A percentile compares a stretch with the other conserved stretches of the same genome.
These are phyloP conservation scores for Stegastes partitus DNA, from an alignment of 2,113 vertebrate species.

Conservation along the genomic window DNA sequence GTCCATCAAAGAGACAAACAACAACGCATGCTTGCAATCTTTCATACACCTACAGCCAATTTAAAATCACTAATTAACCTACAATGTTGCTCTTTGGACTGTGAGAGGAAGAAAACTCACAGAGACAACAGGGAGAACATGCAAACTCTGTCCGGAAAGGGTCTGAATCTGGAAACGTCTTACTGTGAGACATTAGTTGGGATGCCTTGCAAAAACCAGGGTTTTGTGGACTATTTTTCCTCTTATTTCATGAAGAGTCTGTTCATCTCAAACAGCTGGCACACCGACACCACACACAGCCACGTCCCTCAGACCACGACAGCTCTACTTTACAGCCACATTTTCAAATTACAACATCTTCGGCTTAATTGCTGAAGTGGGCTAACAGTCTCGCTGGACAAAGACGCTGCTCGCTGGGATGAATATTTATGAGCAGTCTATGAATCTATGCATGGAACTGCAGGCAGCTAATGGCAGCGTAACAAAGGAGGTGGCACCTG, in stretches of 20 bases:
- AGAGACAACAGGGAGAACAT: neutral
- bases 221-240: too few species aligned
- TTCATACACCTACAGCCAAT: too few species aligned
- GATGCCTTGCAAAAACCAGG: too few species aligned
- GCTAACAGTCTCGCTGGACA: neutral
- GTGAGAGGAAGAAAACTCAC: too few species aligned
- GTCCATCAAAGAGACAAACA: too few species aligned
- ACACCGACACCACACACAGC: neutral
- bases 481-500: neutral
- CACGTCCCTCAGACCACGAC: neutral
- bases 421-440: slow-evolving; percentile 29
- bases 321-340: neutral
- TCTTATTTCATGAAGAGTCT: too few species aligned
- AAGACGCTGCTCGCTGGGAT: neutral
- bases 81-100: too few species aligned
- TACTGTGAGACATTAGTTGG: too few species aligned
- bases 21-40: too few species aligned
- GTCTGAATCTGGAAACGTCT: too few species aligned
- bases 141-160: neutral
- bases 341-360: slow-evolving; percentile 15
- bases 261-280: neutral
- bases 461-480: slow-evolving; percentile 14
- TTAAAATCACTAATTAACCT: too few species aligned
- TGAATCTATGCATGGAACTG: slow-evolving; percentile 9
- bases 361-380: neutral